phyloP scores from a whole-genome alignment of 2,888 invertebrate species.

The Agrochola circellaris region DNA sequence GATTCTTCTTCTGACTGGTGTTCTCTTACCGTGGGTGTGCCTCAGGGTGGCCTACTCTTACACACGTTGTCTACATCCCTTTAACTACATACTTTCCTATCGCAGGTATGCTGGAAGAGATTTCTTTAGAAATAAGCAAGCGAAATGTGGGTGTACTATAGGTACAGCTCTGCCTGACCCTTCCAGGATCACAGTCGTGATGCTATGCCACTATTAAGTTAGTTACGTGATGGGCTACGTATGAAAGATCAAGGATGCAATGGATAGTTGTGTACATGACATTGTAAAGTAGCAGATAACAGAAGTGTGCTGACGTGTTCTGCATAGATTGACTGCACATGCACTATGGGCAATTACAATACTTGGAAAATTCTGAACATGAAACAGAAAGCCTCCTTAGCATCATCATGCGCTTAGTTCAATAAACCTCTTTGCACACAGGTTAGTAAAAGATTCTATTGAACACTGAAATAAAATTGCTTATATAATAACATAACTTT shows the following conservation, averaged over 20 bases:
- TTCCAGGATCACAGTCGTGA: too few species aligned
- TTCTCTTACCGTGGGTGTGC: too few species aligned
- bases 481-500: neutral
- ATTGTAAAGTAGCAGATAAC: neutral
- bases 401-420: neutral
- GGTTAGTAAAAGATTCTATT: neutral
- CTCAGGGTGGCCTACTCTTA: too few species aligned
- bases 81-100: too few species aligned
- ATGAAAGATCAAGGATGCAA: neutral
- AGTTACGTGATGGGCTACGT: neutral
- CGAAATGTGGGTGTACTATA: too few species aligned
- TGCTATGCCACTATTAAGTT: neutral
- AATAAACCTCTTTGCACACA: neutral
- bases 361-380: constrained; percentile 3
- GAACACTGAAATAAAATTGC: neutral
- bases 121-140: too few species aligned
- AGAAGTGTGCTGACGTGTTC: neutral
- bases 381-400: constrained; percentile 5
- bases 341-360: constrained; percentile 1
- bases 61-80: too few species aligned
- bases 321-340: constrained; percentile 9
- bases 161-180: too few species aligned
- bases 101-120: too few species aligned
- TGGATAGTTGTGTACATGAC: neutral
- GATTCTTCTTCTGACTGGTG: too few species aligned